These are phyloP conservation scores for Yasuhikotakia modesta DNA, from an alignment of 2,797 vertebrate genomes.

Conservation along the genomic window DNA sequence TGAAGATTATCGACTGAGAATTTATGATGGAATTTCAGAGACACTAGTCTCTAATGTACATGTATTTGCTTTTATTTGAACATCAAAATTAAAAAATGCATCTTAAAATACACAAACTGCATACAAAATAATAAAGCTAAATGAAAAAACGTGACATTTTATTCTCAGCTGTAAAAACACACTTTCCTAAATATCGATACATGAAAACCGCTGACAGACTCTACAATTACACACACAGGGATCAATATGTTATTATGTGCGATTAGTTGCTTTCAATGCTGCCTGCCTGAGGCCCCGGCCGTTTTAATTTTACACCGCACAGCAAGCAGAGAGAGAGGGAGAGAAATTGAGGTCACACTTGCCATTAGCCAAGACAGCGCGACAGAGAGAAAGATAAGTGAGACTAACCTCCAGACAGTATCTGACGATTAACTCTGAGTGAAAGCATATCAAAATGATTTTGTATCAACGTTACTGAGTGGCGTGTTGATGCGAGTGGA, in stretches of 20 bases:
- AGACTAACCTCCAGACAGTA: slow-evolving; percentile 41
- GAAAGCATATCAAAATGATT: slow-evolving; percentile 50
- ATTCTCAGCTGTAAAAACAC: slow-evolving; percentile 55
- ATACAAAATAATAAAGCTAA: slow-evolving; percentile 6
- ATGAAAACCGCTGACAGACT: slow-evolving; percentile 62
- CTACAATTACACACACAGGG: slow-evolving; percentile 62
- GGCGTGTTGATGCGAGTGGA: slow-evolving; percentile 42
- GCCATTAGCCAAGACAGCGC: slow-evolving; percentile 22
- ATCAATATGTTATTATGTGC: slow-evolving; percentile 67
- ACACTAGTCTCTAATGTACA: too few species aligned
- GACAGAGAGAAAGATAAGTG: slow-evolving; percentile 29
- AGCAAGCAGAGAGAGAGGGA: slow-evolving; percentile 49
- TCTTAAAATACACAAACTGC: too few species aligned
- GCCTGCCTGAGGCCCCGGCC: slow-evolving; percentile 57
- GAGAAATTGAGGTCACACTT: slow-evolving; percentile 2
- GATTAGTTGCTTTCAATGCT: slow-evolving; percentile 65
- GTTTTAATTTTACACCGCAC: slow-evolving; percentile 65
- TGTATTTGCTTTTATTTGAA: too few species aligned
- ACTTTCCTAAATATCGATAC: slow-evolving; percentile 50
- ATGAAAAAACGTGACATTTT: slow-evolving; percentile 36
- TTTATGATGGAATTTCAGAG: too few species aligned
- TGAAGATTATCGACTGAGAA: neutral
- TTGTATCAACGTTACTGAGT: slow-evolving; percentile 43
- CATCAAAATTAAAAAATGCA: too few species aligned
- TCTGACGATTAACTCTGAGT: slow-evolving; percentile 41